phyloP scores from a whole-genome alignment of 2,113 vertebrate genomes.

The Lucifuga dentata region DNA sequence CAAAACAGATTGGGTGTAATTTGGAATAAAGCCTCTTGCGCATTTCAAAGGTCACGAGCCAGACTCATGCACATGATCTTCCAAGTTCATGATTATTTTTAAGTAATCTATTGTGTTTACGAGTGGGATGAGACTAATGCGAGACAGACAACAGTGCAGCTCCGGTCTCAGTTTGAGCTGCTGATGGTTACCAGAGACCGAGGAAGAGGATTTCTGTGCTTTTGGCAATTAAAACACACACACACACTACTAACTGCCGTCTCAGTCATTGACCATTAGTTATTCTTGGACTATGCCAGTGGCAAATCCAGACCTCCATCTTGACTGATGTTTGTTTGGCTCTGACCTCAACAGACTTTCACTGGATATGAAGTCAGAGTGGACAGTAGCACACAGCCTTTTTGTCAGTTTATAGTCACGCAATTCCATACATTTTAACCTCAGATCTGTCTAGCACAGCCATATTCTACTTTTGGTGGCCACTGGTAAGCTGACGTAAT shows the following conservation, averaged over 20 bases:
- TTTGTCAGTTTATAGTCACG: no score
- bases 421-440: no score
- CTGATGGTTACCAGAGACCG: constrained; percentile 38
- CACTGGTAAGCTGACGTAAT: no score
- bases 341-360: constrained; percentile 18
- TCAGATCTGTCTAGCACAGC: no score
- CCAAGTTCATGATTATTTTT: no score
- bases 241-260: constrained; percentile 26
- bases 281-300: constrained; percentile 18
- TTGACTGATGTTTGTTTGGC: constrained; percentile 12
- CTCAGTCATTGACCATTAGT: constrained; percentile 41
- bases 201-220: constrained; percentile 37
- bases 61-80: background rate
- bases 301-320: constrained; percentile 45
- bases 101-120: constrained; percentile 18
- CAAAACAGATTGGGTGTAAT: no score
- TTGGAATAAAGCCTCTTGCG: constrained; percentile 2
- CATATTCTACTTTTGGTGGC: no score
- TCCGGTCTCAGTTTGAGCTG: constrained; percentile 25
- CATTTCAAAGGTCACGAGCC: constrained; percentile 6
- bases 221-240: constrained; percentile 39
- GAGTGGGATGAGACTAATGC: constrained; percentile 13
- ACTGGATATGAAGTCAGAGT: background rate
- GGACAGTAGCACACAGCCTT: background rate
- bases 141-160: constrained; percentile 23